phyloP scores from a whole-genome alignment of 1,140 invertebrate species.

The Phortica variegata region DNA sequence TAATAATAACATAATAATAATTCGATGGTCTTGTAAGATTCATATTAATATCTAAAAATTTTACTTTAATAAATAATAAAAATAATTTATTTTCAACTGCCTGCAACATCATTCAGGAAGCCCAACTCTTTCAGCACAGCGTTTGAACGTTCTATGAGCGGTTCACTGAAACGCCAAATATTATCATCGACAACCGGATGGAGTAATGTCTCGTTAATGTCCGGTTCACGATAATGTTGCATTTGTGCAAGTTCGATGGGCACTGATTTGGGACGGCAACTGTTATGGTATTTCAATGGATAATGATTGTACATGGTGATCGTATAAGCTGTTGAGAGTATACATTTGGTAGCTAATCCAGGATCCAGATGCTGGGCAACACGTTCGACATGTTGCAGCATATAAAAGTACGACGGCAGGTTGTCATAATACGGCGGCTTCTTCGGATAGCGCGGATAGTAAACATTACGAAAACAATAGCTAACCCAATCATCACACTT shows the following conservation, averaged over 20 bases:
- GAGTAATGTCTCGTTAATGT: slow-evolving; percentile 27
- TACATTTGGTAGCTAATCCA: slow-evolving; percentile 30
- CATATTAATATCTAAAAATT: too few species aligned
- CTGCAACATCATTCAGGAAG: too few species aligned
- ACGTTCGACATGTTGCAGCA: slow-evolving; percentile 46
- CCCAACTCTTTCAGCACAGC: slow-evolving; percentile 26
- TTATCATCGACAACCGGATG: slow-evolving; percentile 34
- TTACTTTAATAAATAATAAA: too few species aligned
- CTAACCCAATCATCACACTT: slow-evolving; percentile 29
- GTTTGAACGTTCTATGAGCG: slow-evolving; percentile 21
- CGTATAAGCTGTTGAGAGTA: slow-evolving; percentile 30
- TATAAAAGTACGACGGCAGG: slow-evolving; percentile 39
- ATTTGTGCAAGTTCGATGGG: slow-evolving; percentile 33
- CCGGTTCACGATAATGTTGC: slow-evolving; percentile 42
- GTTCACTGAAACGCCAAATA: slow-evolving; percentile 43
- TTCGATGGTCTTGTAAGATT: too few species aligned
- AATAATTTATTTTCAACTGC: too few species aligned
- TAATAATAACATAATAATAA: too few species aligned
- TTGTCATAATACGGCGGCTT: slow-evolving; percentile 27
- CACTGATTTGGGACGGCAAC: slow-evolving; percentile 32
- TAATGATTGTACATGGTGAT: slow-evolving; percentile 41
- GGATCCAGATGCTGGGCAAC: slow-evolving; percentile 28
- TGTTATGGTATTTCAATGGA: slow-evolving; percentile 19
- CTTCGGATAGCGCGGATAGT: slow-evolving; percentile 32
- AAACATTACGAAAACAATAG: slow-evolving; percentile 41